Evolutionary conservation across 2,797 vertebrate genomes (phyloP), one percentile per base, ranked within the genome.

Genomic region (Danio albolineatus): DNA sequence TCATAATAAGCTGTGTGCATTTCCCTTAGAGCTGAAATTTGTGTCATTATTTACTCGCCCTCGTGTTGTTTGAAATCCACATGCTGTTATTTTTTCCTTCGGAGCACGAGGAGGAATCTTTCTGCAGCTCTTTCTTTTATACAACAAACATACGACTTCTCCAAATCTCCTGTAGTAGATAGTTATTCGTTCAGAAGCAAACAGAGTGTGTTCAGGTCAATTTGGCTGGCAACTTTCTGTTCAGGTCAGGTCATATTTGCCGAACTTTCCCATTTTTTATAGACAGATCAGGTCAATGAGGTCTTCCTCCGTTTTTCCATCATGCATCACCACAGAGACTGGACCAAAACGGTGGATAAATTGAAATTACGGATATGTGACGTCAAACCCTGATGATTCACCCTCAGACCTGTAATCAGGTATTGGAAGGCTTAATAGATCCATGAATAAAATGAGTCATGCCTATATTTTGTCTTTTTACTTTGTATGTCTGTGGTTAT

Each of bases 341-440:
- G 48, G 16, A 70, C 39, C 9, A 21, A 53, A 74, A 67, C 39
- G 38, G 28, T 12, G n/a, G 28, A 39, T 54, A 41, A 46, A 73
- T 16, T 43, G 53, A 36, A 69, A 74, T 74, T 56, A 61, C n/a
- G 10, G 7, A 75, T 17, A 51, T 53, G 28, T 60, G 75, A 69
- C 4, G 41, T 71, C 57, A 72, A 82, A 41, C 21, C 38, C 14
- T 64, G 57, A 71, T 65, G 72, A 76, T 70, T 83, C 77, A 83
- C 65, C 14, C 44, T 46, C 14, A 2, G 21, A 28, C 19, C 8
- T 64, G 66, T 49, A 83, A 79, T 76, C 73, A 53, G 39, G 10
- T 43, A 59, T 19, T 65, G n/a, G 41, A 54, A 16, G 10, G 7
- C 61, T 48, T 59, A 66, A 49, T 12, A 19, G 38, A 17, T 62